A percentile compares a stretch with the other conserved stretches of the same genome.
Evolutionary conservation across 2,888 invertebrate species (phyloP).

Genomic region (Eristalis tenax): DNA sequence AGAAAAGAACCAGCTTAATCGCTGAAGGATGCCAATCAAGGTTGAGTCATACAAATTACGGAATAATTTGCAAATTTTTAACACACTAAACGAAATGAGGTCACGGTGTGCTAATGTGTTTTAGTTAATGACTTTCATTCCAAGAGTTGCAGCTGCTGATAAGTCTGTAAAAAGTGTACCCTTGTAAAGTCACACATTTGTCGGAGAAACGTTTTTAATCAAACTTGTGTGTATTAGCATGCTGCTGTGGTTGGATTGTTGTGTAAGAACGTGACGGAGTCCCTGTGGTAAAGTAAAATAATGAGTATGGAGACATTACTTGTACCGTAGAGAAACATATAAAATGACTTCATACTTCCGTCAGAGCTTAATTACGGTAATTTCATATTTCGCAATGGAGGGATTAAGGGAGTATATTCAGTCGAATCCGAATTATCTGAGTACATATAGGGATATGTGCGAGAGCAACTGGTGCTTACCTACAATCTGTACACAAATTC

Average conservation of each 20-base stretch:
- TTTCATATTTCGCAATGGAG: background rate
- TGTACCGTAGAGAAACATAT: background rate
- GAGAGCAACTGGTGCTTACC: too few species aligned
- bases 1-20: conserved; percentile 13
- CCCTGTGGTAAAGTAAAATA: background rate
- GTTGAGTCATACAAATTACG: conserved; percentile 25
- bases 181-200: conserved; percentile 22
- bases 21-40: conserved; percentile 29
- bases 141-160: background rate
- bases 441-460: background rate
- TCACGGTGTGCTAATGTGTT: conserved; percentile 26
- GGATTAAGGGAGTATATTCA: background rate
- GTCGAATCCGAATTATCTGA: background rate
- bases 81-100: conserved; percentile 38
- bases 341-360: conserved; percentile 4
- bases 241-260: background rate
- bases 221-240: conserved; percentile 14
- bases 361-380: background rate
- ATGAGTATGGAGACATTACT: background rate
- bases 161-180: conserved; percentile 8
- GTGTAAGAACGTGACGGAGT: conserved; percentile 17
- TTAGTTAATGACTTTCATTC: conserved; percentile 4
- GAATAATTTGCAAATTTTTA: conserved; percentile 48
- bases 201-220: conserved; percentile 18
- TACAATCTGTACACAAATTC: too few species aligned